Evolutionary conservation across 1,140 invertebrate species (phyloP).

Genomic region (Bombus sibiricus): DNA sequence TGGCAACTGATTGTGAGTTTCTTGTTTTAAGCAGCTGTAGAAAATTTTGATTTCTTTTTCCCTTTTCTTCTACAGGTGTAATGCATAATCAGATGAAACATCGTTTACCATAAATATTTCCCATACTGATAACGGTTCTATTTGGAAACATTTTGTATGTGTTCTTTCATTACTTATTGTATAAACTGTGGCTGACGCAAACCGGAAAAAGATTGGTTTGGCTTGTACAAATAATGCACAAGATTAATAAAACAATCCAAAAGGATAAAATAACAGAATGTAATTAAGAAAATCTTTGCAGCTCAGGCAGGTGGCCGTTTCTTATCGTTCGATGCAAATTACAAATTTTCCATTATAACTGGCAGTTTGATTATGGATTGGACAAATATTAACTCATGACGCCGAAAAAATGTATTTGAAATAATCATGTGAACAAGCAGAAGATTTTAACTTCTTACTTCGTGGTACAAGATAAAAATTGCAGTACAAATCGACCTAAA

Average conservation of each 20-base stretch:
- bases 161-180: not conserved
- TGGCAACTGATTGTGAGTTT: not conserved
- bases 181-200: not conserved
- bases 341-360: not conserved
- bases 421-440: not conserved
- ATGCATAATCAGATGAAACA: not conserved
- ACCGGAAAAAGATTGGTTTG: no score
- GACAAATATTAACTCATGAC: not conserved
- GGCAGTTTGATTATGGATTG: not conserved
- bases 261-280: not conserved
- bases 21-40: not conserved
- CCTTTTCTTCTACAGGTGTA: not conserved
- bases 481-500: not conserved
- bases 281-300: not conserved
- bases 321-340: not conserved
- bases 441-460: not conserved
- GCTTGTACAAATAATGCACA: no score
- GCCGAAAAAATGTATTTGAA: no score
- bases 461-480: not conserved
- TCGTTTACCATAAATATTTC: not conserved
- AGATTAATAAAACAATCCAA: not conserved
- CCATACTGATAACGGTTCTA: not conserved
- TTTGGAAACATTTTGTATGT: not conserved
- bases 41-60: not conserved
- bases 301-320: not conserved